Percentiles rank a stretch among this genome's conserved stretches.
These are phyloP conservation scores for Papilio helenus DNA, from an alignment of 1,140 invertebrate genomes.

Conservation along the genomic window DNA sequence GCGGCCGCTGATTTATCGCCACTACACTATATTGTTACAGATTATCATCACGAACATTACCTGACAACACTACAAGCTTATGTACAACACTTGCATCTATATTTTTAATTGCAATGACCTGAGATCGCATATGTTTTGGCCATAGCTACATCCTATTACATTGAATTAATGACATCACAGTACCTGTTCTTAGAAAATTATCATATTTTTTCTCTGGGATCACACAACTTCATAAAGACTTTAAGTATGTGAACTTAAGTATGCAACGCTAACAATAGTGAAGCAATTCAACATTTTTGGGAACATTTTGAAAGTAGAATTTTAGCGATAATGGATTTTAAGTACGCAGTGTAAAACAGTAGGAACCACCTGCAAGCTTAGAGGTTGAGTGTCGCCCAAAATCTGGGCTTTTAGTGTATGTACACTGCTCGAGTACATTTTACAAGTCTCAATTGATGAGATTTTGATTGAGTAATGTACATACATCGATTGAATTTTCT, in stretches of 20 bases:
- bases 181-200: no score
- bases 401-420: neutral
- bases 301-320: neutral
- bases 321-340: neutral
- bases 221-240: no score
- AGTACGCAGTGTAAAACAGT: neutral
- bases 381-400: neutral
- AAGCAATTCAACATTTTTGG: neutral
- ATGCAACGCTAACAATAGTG: neutral
- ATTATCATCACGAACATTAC: constrained; percentile 31
- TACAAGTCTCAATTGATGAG: neutral
- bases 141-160: no score
- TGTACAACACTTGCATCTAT: no score
- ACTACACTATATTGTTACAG: constrained; percentile 42
- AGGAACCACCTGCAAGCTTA: neutral
- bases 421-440: neutral
- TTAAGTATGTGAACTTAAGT: neutral
- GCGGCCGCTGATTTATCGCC: constrained; percentile 46
- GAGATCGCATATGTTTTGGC: no score
- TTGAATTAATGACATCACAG: no score
- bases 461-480: neutral
- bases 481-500: neutral
- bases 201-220: no score
- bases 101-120: neutral
- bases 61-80: neutral